phyloP scores from a whole-genome alignment of 23 tunicate species.

The Styela clava region DNA sequence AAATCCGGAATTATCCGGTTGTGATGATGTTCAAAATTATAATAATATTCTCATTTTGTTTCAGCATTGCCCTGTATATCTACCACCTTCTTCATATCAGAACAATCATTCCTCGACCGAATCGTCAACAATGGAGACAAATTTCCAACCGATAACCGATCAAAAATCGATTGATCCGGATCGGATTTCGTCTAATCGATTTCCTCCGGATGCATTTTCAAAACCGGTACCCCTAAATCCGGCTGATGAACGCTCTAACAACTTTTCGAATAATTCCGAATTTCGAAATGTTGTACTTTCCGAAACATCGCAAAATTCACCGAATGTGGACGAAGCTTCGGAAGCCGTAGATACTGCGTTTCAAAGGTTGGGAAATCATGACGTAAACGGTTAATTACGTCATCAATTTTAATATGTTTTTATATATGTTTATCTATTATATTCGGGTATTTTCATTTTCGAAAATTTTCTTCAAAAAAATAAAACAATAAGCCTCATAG shows the following conservation, averaged over 20 bases:
- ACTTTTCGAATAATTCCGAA: neutral
- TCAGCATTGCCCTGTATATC: conserved; percentile 16
- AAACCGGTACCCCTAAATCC: neutral
- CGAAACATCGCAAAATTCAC: neutral
- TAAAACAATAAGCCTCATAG: neutral
- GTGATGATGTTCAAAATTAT: no score
- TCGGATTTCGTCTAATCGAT: neutral
- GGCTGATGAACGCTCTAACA: no score
- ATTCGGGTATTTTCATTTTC: neutral
- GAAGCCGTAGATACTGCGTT: conserved; percentile 29
- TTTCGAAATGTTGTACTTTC: neutral
- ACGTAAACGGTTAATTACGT: conserved; percentile 4
- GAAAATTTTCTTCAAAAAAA: neutral
- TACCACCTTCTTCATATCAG: neutral
- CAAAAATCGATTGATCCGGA: neutral
- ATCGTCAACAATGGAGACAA: neutral
- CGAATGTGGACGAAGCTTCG: conserved; percentile 10
- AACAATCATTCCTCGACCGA: conserved; percentile 6
- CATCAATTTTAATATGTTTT: neutral
- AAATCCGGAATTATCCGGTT: no score
- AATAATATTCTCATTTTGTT: no score
- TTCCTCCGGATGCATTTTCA: neutral
- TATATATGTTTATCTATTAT: neutral
- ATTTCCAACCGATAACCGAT: conserved; percentile 28
- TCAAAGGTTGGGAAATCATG: conserved; percentile 8